phyloP scores from a whole-genome alignment of 2,888 invertebrate genomes.

The Campaea margaritaria region DNA sequence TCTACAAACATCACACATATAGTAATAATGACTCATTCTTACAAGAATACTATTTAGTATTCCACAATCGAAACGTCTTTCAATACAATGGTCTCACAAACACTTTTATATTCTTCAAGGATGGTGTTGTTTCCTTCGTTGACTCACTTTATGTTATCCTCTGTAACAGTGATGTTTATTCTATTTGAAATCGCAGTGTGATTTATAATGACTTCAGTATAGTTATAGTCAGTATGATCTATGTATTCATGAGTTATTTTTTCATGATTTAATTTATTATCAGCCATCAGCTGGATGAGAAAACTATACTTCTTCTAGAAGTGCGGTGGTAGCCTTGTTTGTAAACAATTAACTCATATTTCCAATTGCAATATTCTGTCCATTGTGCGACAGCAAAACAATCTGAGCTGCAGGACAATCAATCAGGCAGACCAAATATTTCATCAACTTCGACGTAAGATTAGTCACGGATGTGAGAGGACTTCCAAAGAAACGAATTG shows the following conservation, averaged over 20 bases:
- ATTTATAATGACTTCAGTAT: too few relatives aligned
- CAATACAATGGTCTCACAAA: constrained; percentile 57
- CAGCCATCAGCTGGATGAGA: too few relatives aligned
- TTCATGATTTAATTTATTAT: too few relatives aligned
- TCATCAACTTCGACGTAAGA: constrained; percentile 27
- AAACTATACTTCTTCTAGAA: neutral
- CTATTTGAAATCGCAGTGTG: too few relatives aligned
- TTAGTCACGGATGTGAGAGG: constrained; percentile 48
- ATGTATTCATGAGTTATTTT: too few relatives aligned
- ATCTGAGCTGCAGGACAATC: constrained; percentile 3
- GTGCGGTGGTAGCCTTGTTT: constrained; percentile 4
- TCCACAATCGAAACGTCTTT: constrained; percentile 54
- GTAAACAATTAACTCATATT: neutral
- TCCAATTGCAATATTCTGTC: neutral
- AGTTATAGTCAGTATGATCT: too few relatives aligned
- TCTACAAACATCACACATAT: constrained; percentile 40
- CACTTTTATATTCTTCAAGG: constrained; percentile 59
- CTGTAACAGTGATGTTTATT: too few relatives aligned
- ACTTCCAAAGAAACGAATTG: constrained; percentile 46
- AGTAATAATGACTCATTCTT: constrained; percentile 51
- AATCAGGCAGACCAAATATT: constrained; percentile 14
- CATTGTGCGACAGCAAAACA: constrained; percentile 17
- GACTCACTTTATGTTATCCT: constrained; percentile 49
- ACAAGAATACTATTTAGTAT: constrained; percentile 53
- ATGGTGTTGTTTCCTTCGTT: constrained; percentile 62